A percentile compares a stretch with the other conserved stretches of the same genome.
These are phyloP conservation scores for Tigriopus californicus DNA, from an alignment of 2,888 invertebrate species.

Conservation along the genomic window DNA sequence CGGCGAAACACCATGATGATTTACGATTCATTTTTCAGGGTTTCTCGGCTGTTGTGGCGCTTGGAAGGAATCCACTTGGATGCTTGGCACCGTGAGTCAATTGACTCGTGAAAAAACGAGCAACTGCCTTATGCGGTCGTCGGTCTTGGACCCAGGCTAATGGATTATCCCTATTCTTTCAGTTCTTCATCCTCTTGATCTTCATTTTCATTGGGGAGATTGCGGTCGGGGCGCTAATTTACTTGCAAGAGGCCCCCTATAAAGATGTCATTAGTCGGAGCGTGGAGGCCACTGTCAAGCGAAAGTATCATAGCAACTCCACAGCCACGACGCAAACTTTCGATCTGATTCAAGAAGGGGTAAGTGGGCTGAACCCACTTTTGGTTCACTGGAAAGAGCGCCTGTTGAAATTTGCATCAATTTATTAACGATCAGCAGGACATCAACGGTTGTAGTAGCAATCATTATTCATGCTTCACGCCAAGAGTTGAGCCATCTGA, in stretches of 20 bases:
- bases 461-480: no score
- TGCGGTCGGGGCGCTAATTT: constrained; percentile 55
- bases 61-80: constrained; percentile 52
- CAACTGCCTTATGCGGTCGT: no score
- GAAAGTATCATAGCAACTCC: constrained; percentile 38
- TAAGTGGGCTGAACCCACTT: constrained; percentile 8
- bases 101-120: no score
- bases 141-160: no score
- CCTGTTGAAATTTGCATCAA: not conserved
- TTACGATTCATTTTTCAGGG: not conserved
- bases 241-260: constrained; percentile 45
- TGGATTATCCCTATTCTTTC: constrained; percentile 23
- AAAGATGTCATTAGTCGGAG: constrained; percentile 42
- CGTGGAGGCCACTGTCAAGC: constrained; percentile 41
- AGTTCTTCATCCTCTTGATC: constrained; percentile 58
- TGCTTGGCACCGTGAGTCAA: constrained; percentile 46
- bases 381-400: no score
- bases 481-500: no score
- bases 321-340: constrained; percentile 40
- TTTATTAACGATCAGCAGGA: no score
- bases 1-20: no score
- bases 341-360: constrained; percentile 40
- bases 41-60: constrained; percentile 70
- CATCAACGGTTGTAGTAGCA: no score
- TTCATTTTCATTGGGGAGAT: constrained; percentile 58